Base-by-base conservation (phyloP, 2,888 invertebrate genomes). In the Oithona nana region DNA sequence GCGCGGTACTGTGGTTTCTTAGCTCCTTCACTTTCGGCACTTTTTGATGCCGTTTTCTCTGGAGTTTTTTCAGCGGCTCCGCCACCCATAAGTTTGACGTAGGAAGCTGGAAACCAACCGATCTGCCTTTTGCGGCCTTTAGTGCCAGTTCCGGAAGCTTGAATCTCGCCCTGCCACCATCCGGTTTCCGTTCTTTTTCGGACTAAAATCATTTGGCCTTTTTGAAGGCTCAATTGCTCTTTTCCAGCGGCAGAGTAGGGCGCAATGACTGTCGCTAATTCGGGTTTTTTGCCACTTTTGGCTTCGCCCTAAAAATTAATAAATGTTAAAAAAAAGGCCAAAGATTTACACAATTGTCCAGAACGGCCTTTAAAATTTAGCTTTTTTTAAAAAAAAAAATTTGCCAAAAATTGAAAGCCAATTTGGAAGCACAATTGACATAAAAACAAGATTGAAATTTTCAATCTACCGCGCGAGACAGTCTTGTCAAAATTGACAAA, bases 131-230 rank as follows among this genome's bases (percentile, higher is more conserved):
- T 88, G 68, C 88, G 81, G 1, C 94, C 92, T 67, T 79, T 78
- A 16, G 78, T 78, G 78, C 78, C 28, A 3, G 20, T 24, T n/a
- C 57, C 57, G 2, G 48, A 39, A 16, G 39, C 93, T 76, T 94
- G 94, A 52, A 95, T 75, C 74, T 98, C 97, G 1, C 98, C 98
- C 76, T 98, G 97, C 97, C 97, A 99, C 98, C 98, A 98, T 24
- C 98, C 98, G 57, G 88, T 88, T 68, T 88, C 86, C 0, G 92
- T 90, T 72, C 94, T 95, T 76, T 95, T 95, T 26, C 92, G 80
- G n/a, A 98, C 88, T 79, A 90, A 86, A 64, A 97, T 83, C 63
- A 95, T 76, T 70, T 97, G 95, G 0, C 95, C 97, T 64, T 88
- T 83, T 67, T 83, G 81, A 31, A 98, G 77, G 20, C 86, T 84